Evolutionary conservation across 1,140 invertebrate genomes (phyloP), one percentile per base, ranked within the genome.

Genomic region (Branchinecta lynchi): DNA sequence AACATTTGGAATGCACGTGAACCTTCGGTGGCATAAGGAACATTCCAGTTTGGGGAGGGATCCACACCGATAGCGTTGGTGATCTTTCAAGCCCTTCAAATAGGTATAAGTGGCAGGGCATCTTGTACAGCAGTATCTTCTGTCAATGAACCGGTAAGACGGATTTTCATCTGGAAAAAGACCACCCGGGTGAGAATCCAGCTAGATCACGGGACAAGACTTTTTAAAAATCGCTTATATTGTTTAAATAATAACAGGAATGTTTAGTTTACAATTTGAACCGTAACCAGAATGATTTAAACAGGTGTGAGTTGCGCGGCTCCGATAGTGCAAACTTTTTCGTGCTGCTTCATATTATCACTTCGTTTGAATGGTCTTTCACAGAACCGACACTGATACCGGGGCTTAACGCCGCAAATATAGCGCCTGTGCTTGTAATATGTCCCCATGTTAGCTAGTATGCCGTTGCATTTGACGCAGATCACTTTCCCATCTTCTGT

Each of bases 381-480:
- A 60, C 51, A 60, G 17, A 15, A 60, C 17, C 51, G 51, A 60
- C 51, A 60, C 51, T 60, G 51, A 60, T 60, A 60, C 12, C 51
- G 51, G 12, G 51, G 51, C 51, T 60, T 60, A 60, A 60, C 51
- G 17, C 51, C 51, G 51, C 51, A 60, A 60, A 60, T 60, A 20
- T 60, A 60, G 12, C 51, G 51, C 17, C 51, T 60, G 17, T 60
- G 51, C 51, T 60, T 60, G 51, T 60, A 60, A 60, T 60, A 60
- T 20, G 51, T 60, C 17, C 51, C 51, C 51, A 60, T 60, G 51
- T 60, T 60, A 60, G 51, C 51, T 12, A 60, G 51, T 60, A 60
- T 60, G 51, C 51, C 51, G 17, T 60, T 60, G 51, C 51, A 60
- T 60, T 60, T 60, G 51, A 60, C 51, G 51, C 51, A 60, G 51